phyloP scores from a whole-genome alignment of 1,140 invertebrate species.

The Achroia grisella region DNA sequence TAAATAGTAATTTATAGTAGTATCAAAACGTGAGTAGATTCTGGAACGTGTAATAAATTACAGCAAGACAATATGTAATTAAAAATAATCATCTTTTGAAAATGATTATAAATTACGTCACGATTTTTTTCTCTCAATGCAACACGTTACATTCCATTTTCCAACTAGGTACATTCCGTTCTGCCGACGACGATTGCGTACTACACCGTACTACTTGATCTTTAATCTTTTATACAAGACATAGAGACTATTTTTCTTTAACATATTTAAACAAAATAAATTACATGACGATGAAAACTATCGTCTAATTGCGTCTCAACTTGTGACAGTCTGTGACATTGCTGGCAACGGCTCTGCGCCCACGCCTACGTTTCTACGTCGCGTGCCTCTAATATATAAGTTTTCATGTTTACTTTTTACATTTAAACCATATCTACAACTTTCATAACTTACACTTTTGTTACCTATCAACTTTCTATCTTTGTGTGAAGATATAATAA shows the following conservation, averaged over 20 bases:
- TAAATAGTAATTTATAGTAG: background rate
- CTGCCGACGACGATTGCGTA: slow-evolving; percentile 20
- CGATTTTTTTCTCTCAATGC: background rate
- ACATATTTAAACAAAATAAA: slow-evolving; percentile 8
- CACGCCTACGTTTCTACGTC: slow-evolving; percentile 15
- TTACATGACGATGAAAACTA: slow-evolving; percentile 20
- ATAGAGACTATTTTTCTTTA: background rate
- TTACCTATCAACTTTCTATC: background rate
- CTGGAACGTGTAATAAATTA: background rate
- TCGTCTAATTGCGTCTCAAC: slow-evolving; percentile 26
- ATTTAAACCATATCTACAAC: too few relatives aligned
- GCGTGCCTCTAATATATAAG: slow-evolving; percentile 7
- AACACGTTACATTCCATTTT: background rate
- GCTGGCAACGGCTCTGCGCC: slow-evolving; percentile 10
- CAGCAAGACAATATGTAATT: background rate
- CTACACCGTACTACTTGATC: background rate
- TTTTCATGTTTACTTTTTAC: background rate
- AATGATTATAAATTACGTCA: background rate
- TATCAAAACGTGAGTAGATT: background rate
- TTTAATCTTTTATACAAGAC: background rate
- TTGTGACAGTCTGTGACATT: slow-evolving; percentile 25
- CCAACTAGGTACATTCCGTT: slow-evolving; percentile 4
- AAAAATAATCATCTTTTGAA: background rate
- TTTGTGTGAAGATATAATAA: too few relatives aligned
- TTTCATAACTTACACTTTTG: too few relatives aligned